phyloP scores from a whole-genome alignment of 2,797 vertebrate genomes.

The Phoeniculus purpureus region DNA sequence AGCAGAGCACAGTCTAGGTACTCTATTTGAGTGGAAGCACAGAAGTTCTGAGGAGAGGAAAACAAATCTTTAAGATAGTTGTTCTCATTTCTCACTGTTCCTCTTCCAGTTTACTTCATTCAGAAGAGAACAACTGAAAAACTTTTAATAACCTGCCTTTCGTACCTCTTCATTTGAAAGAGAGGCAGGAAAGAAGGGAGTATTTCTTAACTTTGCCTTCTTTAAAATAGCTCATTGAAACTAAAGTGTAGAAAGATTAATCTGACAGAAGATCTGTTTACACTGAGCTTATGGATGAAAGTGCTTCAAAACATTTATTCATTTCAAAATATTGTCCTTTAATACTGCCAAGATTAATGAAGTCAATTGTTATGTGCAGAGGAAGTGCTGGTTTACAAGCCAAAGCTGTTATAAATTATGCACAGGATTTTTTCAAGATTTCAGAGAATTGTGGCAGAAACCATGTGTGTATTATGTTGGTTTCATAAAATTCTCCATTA shows the following conservation, averaged over 20 bases:
- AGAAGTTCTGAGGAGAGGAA: not conserved
- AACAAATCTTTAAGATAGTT: not conserved
- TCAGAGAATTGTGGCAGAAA: conserved; percentile 6
- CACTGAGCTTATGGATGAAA: not conserved
- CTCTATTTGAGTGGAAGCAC: not conserved
- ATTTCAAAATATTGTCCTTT: conserved; percentile 20
- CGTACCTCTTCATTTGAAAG: not conserved
- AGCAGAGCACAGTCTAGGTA: not conserved
- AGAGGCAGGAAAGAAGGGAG: not conserved
- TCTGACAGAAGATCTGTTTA: not conserved
- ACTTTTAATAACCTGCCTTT: not conserved
- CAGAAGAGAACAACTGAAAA: not conserved
- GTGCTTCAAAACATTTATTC: conserved; percentile 40
- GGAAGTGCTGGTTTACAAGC: not conserved
- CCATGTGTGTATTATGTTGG: not conserved
- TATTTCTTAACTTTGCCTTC: not conserved
- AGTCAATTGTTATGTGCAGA: conserved; percentile 8
- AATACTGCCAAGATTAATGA: conserved; percentile 40
- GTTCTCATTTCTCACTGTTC: not conserved
- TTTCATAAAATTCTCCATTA: not conserved
- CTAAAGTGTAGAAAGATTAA: not conserved
- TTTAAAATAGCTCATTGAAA: not conserved
- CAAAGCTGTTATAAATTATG: not conserved
- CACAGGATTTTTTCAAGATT: conserved; percentile 23
- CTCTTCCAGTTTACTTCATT: not conserved